Evolutionary conservation across 1,140 invertebrate genomes (phyloP), one percentile per base, ranked within the genome.

Genomic region (Cydia pomonella): DNA sequence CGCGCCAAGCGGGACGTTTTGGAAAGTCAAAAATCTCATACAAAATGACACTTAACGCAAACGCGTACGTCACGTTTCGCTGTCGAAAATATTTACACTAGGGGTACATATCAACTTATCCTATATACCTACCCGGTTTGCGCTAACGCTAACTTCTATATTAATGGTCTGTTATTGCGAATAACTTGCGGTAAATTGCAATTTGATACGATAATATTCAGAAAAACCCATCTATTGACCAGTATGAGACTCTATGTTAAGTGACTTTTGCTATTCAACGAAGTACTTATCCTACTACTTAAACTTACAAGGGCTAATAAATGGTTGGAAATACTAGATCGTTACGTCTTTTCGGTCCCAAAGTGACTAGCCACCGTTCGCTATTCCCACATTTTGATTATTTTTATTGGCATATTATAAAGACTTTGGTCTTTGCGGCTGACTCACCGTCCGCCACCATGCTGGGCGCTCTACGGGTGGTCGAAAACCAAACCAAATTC

Each of bases 381-480:
- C 12, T 16, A 44, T 64, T 64, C 63, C 63, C 63, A 64, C 27
- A 64, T 64, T 64, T 64, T n/a, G 63, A 33, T 64, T 64, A 64
- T 64, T 64, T 64, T 64, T 64, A 64, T 64, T 64, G 63, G 25
- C 63, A 64, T 27, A 33, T 64, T 64, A 64, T 64, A 64, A 64
- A 64, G 63, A 64, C 25, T 64, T 64, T 63, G 21, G 21, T 23
- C 63, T 64, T 64, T 64, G 27, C 9, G 13, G 9, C 25, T 64
- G 63, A 64, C 63, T 64, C 63, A 64, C 27, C 12, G 63, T 27
- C 59, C 27, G 63, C 63, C 27, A 29, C 63, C 63, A 64, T 7
- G 63, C 63, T 64, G 63, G 25, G 59, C n/a, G 62, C 63, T 27
- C 63, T 16, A 13, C 63, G 63, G 63, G 63, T 33, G 63, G 63